These are phyloP conservation scores for Tiphia femorata DNA, from an alignment of 2,888 invertebrate species.

Conservation along the genomic window DNA sequence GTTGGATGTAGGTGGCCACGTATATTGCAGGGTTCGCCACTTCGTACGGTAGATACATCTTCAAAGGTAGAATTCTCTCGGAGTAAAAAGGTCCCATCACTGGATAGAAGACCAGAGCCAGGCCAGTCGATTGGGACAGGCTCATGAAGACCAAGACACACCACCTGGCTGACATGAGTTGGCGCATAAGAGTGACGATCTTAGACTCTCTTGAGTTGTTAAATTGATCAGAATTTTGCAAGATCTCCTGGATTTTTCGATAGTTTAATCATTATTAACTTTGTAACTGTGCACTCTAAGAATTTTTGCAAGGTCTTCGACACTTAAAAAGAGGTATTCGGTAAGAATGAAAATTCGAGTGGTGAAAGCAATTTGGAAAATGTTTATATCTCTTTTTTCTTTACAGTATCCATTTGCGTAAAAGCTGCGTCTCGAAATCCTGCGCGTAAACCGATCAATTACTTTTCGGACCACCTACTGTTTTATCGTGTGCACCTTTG, in stretches of 20 bases:
- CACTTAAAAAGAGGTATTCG: too few relatives aligned
- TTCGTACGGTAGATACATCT: slow-evolving; percentile 19
- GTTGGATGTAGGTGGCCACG: slow-evolving; percentile 22
- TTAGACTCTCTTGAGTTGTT: too few relatives aligned
- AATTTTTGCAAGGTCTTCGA: too few relatives aligned
- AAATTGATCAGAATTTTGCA: too few relatives aligned
- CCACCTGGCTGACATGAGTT: slow-evolving; percentile 24
- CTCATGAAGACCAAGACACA: slow-evolving; percentile 19
- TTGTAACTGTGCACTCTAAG: too few relatives aligned
- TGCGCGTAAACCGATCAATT: not conserved
- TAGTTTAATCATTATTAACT: too few relatives aligned
- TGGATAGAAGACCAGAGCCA: slow-evolving; percentile 14
- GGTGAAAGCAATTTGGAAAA: too few relatives aligned
- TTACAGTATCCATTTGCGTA: not conserved
- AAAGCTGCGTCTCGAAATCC: not conserved
- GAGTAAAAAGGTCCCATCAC: not conserved
- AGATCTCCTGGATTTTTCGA: too few relatives aligned
- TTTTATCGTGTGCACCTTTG: too few relatives aligned
- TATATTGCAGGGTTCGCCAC: slow-evolving; percentile 3
- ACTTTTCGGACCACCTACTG: too few relatives aligned
- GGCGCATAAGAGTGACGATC: too few relatives aligned
- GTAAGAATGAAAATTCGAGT: too few relatives aligned
- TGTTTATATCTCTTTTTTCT: not conserved
- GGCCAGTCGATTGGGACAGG: slow-evolving; percentile 17
- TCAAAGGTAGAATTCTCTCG: slow-evolving; percentile 16